These are phyloP conservation scores for Pangasius larnaudii DNA, from an alignment of 2,797 vertebrate genomes.

Conservation along the genomic window DNA sequence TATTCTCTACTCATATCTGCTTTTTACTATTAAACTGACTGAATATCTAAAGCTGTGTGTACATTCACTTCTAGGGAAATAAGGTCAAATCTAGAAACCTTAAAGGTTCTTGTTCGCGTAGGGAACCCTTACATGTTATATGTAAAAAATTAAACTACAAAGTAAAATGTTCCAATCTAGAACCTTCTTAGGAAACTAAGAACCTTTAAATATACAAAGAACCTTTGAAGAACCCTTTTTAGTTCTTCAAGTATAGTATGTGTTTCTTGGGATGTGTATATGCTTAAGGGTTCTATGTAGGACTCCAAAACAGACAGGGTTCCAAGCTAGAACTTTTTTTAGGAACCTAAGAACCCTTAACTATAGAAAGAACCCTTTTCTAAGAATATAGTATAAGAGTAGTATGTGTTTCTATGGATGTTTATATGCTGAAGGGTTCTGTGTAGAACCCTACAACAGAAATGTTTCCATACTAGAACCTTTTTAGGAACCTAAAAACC, in stretches of 20 bases:
- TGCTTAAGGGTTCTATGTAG: background rate
- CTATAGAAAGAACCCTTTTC: background rate
- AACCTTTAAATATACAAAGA: background rate
- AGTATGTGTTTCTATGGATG: background rate
- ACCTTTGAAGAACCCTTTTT: background rate
- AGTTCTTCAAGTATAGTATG: background rate
- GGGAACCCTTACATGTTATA: background rate
- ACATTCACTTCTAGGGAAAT: background rate
- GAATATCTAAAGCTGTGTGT: background rate
- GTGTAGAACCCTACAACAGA: background rate
- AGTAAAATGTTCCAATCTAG: background rate
- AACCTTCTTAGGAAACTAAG: background rate
- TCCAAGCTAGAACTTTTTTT: background rate
- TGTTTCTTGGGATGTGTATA: background rate
- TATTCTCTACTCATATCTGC: background rate
- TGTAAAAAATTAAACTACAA: background rate
- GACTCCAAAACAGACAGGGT: background rate
- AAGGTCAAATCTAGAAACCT: background rate
- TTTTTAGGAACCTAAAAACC: background rate
- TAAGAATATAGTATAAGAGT: background rate
- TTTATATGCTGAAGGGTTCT: background rate
- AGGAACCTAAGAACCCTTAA: background rate
- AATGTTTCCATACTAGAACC: background rate
- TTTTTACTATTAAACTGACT: background rate
- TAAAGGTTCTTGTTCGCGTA: background rate